These are phyloP conservation scores for Sphenodon punctatus DNA, from an alignment of 2,797 vertebrate species.

Conservation along the genomic window DNA sequence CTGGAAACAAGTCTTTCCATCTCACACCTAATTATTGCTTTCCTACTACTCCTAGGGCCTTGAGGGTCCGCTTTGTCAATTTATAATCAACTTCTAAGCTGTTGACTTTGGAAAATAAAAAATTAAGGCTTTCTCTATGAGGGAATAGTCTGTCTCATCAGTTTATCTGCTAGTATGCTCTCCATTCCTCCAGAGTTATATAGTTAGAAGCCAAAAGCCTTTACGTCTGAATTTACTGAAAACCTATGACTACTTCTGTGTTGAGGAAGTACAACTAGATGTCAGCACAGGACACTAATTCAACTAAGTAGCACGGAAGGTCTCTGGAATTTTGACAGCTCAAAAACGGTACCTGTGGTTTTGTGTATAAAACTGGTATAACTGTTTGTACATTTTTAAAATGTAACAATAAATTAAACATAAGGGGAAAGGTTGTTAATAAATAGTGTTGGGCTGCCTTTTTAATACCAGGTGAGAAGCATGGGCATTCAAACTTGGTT, in stretches of 20 bases:
- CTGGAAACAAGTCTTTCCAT: not conserved
- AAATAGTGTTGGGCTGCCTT: conserved; percentile 41
- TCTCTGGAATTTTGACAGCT: conserved; percentile 67
- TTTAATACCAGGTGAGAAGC: conserved; percentile 35
- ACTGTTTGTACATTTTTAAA: conserved; percentile 70
- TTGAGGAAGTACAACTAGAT: conserved; percentile 62
- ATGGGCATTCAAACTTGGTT: conserved; percentile 30
- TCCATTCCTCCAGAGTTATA: not conserved
- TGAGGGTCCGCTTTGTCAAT: conserved; percentile 17
- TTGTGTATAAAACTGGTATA: conserved; percentile 67
- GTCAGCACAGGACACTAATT: conserved; percentile 72
- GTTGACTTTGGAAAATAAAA: conserved; percentile 32
- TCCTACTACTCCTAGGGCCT: not conserved
- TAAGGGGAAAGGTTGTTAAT: conserved; percentile 60
- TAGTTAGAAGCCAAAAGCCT: not conserved
- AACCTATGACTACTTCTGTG: not conserved
- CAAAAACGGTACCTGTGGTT: conserved; percentile 67
- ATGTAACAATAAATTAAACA: conserved; percentile 68
- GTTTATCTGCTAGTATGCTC: not conserved
- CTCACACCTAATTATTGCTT: not conserved
- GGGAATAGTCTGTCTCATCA: conserved; percentile 4
- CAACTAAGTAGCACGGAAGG: not conserved
- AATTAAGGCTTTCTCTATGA: conserved; percentile 5
- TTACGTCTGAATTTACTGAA: conserved; percentile 7
- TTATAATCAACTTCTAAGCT: conserved; percentile 32